phyloP scores from a whole-genome alignment of 23 tunicate species.

The Clavelina lepadiformis region DNA sequence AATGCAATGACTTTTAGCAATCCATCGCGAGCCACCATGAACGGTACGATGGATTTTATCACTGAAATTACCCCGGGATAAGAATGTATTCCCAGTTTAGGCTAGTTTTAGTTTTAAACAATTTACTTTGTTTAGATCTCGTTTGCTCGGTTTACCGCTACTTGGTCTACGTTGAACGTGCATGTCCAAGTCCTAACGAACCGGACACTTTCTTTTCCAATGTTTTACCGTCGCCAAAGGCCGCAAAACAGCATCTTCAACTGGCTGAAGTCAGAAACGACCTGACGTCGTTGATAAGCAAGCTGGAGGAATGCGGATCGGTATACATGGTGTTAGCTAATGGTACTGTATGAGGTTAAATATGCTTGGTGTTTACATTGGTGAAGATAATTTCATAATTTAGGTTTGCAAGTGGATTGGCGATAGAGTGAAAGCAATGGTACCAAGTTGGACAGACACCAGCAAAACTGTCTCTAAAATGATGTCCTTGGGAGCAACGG shows the following conservation, averaged over 20 bases:
- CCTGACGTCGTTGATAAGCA: constrained; percentile 5
- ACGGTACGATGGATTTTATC: no score
- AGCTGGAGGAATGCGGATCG: constrained; percentile 58
- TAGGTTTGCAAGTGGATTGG: constrained; percentile 78
- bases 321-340: constrained; percentile 10
- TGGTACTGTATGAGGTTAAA: no score
- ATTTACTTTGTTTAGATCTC: constrained; percentile 2
- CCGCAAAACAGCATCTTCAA: background rate
- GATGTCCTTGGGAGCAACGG: background rate
- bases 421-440: constrained; percentile 14
- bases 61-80: no score
- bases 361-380: no score
- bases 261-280: background rate
- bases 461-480: background rate
- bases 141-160: constrained; percentile 45
- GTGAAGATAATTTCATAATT: background rate
- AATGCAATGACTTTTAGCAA: background rate
- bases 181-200: constrained; percentile 35
- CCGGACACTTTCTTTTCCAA: constrained; percentile 12
- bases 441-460: constrained; percentile 27
- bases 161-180: constrained; percentile 65
- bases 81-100: no score
- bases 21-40: no score
- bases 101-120: no score
- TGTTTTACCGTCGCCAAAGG: background rate